Base-by-base conservation (phyloP, 2,888 invertebrate species). In the Scaptomyza polygonia region DNA sequence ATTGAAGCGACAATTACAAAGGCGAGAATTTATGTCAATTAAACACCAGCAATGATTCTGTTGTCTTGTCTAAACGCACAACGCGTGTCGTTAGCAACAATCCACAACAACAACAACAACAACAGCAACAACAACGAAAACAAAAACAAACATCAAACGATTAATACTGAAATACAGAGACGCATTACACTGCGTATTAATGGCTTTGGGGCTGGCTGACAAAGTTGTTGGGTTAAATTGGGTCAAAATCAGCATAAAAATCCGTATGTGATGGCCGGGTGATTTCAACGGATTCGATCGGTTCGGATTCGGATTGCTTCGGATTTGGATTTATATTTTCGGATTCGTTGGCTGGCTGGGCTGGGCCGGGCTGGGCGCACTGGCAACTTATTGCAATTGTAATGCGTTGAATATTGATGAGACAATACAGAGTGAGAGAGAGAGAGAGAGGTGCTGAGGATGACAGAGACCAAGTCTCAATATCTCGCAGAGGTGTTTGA, bases 351-450 rank as follows among this genome's bases (percentile, higher is more conserved):
- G 57, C 69, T 53, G 66, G 36, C 36, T 36, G 34, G 34, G 34
- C 34, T n/a, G n/a, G n/a, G n/a, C n/a, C n/a, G n/a, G 66, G 36
- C 36, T 36, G 34, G 34, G 34, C 34, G 34, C n/a, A n/a, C 32
- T 32, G 32, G 65, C 64, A 79, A 79, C 82, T 82, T 83, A 86
- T 84, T 88, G 84, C 88, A 84, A 88, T 84, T 84, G 84, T 82
- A 85, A 88, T 87, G 84, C 88, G 84, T 82, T 85, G 84, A 85
- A 85, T 85, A 88, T 85, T 88, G 74, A 85, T 85, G 88, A 83
- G 69, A 48, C 18, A 5, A n/a, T 30, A 30, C 43, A 21, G 30
- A 14, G 14, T 4, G 27, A 21, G 18, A 16, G 11, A 32, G 9
- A 53, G 18, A 5, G 6, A 36, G 29, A 52, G 14, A 3, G 21